Evolutionary conservation across 1,140 invertebrate genomes (phyloP).

Genomic region (Heliconius hewitsoni): DNA sequence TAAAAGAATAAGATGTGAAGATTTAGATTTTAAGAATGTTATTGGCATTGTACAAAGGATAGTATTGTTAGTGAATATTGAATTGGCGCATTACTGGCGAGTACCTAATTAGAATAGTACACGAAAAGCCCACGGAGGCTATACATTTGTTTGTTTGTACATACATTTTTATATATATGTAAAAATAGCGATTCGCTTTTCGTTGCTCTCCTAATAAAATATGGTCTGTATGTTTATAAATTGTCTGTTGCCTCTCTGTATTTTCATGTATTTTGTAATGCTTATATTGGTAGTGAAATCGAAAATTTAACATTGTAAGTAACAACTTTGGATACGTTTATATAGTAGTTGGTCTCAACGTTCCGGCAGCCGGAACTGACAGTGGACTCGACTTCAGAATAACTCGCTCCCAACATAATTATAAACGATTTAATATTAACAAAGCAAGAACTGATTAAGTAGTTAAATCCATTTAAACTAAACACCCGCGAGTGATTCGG

Average conservation of each 20-base stretch:
- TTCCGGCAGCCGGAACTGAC: slow-evolving; percentile 28
- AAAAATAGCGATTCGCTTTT: slow-evolving; percentile 65
- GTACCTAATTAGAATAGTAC: slow-evolving; percentile 80
- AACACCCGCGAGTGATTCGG: slow-evolving; percentile 30
- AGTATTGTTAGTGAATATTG: slow-evolving; percentile 72
- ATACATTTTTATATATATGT: slow-evolving; percentile 61
- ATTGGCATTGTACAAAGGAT: slow-evolving; percentile 80
- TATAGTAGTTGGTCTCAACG: slow-evolving; percentile 33
- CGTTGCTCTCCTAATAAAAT: slow-evolving; percentile 56
- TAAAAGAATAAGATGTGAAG: slow-evolving; percentile 45
- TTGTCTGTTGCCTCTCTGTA: slow-evolving; percentile 21
- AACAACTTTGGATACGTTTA: slow-evolving; percentile 32
- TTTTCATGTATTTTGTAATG: slow-evolving; percentile 26
- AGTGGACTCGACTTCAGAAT: slow-evolving; percentile 35
- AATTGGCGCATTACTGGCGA: slow-evolving; percentile 81
- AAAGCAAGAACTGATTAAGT: background rate
- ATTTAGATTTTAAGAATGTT: slow-evolving; percentile 74
- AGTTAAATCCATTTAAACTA: slow-evolving; percentile 1
- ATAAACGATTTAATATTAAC: background rate
- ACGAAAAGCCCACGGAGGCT: slow-evolving; percentile 74
- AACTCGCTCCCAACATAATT: slow-evolving; percentile 19
- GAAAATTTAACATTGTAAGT: slow-evolving; percentile 27
- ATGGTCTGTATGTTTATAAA: slow-evolving; percentile 21
- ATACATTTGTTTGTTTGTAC: slow-evolving; percentile 69
- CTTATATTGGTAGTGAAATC: slow-evolving; percentile 25